Conservation (phyloP, 2,888 invertebrate species). For the Agriopis leucophaearia region DNA sequence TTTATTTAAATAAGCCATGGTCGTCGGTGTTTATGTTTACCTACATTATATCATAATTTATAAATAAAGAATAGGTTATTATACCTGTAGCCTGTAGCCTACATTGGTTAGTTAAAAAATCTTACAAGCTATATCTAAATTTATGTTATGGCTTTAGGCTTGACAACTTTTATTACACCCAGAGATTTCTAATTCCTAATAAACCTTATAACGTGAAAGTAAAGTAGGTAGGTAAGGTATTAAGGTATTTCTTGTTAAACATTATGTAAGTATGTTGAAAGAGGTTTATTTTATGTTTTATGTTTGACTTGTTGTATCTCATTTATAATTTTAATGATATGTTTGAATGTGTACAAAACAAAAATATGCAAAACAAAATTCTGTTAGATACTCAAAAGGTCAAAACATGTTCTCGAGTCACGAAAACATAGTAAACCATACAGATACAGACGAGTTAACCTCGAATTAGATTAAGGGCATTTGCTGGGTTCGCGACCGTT, state of each 20-base stretch:
- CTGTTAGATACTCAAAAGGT: neutral
- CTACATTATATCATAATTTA: conserved; percentile 1
- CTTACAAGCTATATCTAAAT: neutral
- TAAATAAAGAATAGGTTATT: neutral
- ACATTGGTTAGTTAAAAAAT: too few species aligned
- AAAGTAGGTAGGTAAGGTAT: neutral
- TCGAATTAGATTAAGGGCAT: conserved; percentile 78
- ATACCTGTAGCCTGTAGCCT: too few species aligned
- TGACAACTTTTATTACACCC: neutral
- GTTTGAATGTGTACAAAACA: neutral
- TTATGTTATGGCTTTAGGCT: neutral
- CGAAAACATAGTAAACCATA: conserved; percentile 2
- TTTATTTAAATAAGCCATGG: conserved; percentile 15
- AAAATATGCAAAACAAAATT: neutral
- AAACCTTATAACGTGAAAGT: neutral
- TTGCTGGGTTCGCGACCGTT: conserved; percentile 73
- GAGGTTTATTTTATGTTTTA: too few species aligned
- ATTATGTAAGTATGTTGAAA: too few species aligned
- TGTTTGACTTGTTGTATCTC: neutral
- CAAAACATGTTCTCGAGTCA: neutral
- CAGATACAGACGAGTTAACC: conserved; percentile 55
- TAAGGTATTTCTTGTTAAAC: too few species aligned
- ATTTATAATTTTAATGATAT: neutral
- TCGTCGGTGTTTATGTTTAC: neutral
- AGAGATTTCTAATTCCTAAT: neutral